phyloP scores from a whole-genome alignment of 2,888 invertebrate genomes.

The Tachina lurida region DNA sequence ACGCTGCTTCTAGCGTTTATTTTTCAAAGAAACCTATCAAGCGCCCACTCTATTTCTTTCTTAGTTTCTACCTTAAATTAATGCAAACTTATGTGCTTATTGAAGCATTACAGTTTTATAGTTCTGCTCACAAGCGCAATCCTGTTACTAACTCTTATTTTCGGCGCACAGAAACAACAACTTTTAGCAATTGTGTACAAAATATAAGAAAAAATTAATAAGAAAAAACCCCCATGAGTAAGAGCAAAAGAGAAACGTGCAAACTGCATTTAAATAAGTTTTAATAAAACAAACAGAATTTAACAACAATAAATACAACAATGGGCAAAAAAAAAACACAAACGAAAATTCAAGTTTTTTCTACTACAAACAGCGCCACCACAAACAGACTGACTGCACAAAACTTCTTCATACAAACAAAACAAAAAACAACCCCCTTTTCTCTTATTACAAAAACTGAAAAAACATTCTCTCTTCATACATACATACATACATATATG shows the following conservation, averaged over 20 bases:
- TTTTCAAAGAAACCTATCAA: background rate
- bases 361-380: conserved; percentile 24
- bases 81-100: conserved; percentile 35
- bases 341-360: conserved; percentile 55
- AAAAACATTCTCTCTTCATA: conserved; percentile 20
- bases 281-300: conserved; percentile 56
- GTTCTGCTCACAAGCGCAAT: background rate
- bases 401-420: conserved; percentile 28
- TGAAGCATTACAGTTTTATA: conserved; percentile 44
- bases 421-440: conserved; percentile 57
- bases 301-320: conserved; percentile 7
- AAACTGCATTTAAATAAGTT: conserved; percentile 63
- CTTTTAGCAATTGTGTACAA: conserved; percentile 17
- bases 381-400: conserved; percentile 29
- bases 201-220: no score
- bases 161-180: conserved; percentile 7
- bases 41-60: background rate
- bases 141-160: background rate
- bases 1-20: background rate
- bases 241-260: conserved; percentile 21
- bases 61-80: conserved; percentile 13
- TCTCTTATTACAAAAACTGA: background rate
- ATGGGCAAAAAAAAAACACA: background rate
- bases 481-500: no score
- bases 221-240: background rate